Evolutionary conservation across 2,113 vertebrate genomes (phyloP).

Genomic region (Syrrhaptes paradoxus): DNA sequence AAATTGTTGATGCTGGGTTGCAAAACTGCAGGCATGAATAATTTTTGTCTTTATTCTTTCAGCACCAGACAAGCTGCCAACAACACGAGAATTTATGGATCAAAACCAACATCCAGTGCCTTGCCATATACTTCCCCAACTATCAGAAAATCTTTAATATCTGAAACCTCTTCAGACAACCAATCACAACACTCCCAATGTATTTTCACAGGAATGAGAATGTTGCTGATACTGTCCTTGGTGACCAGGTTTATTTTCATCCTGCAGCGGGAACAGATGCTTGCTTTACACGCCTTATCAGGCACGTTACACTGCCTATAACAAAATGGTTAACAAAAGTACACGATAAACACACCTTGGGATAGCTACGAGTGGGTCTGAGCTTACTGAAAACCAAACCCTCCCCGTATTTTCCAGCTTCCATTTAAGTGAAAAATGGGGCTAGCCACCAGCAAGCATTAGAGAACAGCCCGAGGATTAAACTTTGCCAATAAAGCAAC

Average conservation of each 20-base stretch:
- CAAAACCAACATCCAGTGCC: background rate
- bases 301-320: background rate
- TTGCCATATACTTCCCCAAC: background rate
- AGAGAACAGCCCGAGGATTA: constrained; percentile 38
- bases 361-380: background rate
- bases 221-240: background rate
- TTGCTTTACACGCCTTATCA: background rate
- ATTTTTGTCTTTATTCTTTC: background rate
- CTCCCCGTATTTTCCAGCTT: background rate
- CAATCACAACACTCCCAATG: background rate
- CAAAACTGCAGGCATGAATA: background rate
- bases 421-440: constrained; percentile 3
- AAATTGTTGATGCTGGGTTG: background rate
- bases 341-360: background rate
- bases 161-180: background rate
- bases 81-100: background rate
- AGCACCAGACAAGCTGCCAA: background rate
- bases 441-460: background rate
- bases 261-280: background rate
- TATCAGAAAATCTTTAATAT: background rate
- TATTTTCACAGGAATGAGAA: background rate
- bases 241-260: background rate
- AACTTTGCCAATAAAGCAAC: background rate
- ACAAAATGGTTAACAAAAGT: background rate
- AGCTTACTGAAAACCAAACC: background rate